A percentile compares a stretch with the other conserved stretches of the same genome.
phyloP scores from a whole-genome alignment of 2,113 vertebrate species.

The Dipodomys ordii region DNA sequence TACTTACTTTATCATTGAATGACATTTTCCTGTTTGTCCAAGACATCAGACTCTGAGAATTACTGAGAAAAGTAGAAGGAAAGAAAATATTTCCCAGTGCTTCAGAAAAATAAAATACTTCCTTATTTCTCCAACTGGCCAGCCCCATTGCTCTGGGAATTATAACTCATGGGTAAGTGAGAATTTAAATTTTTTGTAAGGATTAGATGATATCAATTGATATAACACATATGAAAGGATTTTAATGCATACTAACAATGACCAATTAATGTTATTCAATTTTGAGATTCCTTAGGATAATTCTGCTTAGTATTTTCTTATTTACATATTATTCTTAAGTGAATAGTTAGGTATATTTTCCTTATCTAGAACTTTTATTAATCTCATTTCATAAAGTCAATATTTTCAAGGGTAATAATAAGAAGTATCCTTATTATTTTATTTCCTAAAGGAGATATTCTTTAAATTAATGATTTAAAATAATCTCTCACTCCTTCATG shows the following conservation, averaged over 20 bases:
- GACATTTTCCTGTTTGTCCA: neutral
- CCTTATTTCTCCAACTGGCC: neutral
- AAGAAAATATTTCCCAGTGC: neutral
- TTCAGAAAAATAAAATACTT: neutral
- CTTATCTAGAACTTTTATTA: neutral
- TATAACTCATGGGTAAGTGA: neutral
- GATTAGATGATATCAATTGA: neutral
- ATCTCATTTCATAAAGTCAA: neutral
- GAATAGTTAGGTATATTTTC: neutral
- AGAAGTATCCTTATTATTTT: neutral
- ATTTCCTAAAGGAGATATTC: neutral
- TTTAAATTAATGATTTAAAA: conserved; percentile 22
- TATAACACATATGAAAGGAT: neutral
- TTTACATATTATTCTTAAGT: neutral
- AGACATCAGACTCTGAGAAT: neutral
- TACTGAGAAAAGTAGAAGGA: neutral
- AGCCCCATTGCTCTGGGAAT: neutral
- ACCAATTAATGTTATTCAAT: neutral
- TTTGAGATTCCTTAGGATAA: neutral
- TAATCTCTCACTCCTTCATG: neutral
- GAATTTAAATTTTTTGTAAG: conserved; percentile 6
- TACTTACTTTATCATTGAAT: neutral
- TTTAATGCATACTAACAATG: neutral
- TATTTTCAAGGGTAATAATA: too few species aligned
- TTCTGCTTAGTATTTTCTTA: conserved; percentile 8